Conservation (phyloP, 2,888 invertebrate genomes). For the Eilema sororculum region DNA sequence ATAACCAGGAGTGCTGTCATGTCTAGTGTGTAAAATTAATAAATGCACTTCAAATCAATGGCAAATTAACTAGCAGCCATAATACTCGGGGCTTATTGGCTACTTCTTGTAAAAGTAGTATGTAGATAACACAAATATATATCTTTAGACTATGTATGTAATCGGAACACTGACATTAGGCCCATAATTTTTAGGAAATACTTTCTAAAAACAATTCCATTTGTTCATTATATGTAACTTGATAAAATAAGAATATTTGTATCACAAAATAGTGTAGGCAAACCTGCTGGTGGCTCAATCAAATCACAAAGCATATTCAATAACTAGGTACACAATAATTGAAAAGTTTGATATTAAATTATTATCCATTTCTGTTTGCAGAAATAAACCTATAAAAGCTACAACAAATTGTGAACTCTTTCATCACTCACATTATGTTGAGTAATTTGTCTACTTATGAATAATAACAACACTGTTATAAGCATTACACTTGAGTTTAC, state of each 20-base stretch:
- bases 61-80: constrained; percentile 48
- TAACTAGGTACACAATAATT: constrained; percentile 22
- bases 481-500: constrained; percentile 26
- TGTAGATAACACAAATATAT: constrained; percentile 22
- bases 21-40: constrained; percentile 71
- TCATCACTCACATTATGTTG: constrained; percentile 27
- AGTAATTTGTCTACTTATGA: constrained; percentile 30
- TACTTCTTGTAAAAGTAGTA: constrained; percentile 25
- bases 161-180: constrained; percentile 14
- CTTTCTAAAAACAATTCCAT: constrained; percentile 35
- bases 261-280: constrained; percentile 67
- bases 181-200: constrained; percentile 9
- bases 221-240: constrained; percentile 25
- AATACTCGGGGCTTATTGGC: constrained; percentile 29
- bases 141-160: background rate
- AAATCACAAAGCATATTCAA: constrained; percentile 52
- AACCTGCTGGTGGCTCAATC: constrained; percentile 52
- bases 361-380: background rate
- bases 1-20: constrained; percentile 73
- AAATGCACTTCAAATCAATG: constrained; percentile 71
- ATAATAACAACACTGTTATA: constrained; percentile 35
- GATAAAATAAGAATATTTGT: constrained; percentile 51
- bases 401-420: constrained; percentile 6
- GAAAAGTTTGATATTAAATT: background rate
- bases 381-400: background rate